phyloP scores from a whole-genome alignment of 2,113 vertebrate species.

The Coptodon bakossiorum region DNA sequence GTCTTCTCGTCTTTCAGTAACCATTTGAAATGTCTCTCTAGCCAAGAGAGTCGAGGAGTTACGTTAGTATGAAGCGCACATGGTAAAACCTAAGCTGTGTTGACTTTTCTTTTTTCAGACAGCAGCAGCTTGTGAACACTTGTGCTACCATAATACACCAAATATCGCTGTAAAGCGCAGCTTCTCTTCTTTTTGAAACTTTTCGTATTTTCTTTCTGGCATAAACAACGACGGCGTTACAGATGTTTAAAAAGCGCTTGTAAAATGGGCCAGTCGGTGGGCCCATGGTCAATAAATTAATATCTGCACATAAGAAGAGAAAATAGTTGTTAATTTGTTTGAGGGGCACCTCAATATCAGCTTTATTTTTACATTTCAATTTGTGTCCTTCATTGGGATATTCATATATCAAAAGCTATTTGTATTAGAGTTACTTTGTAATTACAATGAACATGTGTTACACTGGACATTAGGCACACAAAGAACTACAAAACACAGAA shows the following conservation, averaged over 20 bases:
- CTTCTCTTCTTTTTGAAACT: background rate
- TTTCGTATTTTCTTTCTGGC: background rate
- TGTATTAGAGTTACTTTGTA: background rate
- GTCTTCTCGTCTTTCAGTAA: background rate
- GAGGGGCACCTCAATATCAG: background rate
- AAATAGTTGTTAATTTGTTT: background rate
- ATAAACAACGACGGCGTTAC: fast-evolving
- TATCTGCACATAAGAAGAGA: background rate
- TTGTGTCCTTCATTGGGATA: fast-evolving
- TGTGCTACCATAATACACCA: background rate
- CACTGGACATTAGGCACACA: background rate
- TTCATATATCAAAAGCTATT: fast-evolving
- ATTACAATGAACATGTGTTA: background rate
- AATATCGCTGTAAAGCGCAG: background rate
- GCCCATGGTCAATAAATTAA: background rate
- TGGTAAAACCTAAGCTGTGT: background rate
- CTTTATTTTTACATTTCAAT: too few species aligned
- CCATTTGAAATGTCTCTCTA: background rate
- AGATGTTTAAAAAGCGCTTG: background rate
- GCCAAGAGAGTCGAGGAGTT: background rate
- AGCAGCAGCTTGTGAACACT: background rate
- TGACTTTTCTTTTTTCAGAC: background rate
- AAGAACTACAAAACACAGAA: background rate
- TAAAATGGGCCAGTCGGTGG: background rate
- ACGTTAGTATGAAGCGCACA: background rate